These are phyloP conservation scores for Ceyx margarethae DNA, from an alignment of 2,113 vertebrate species.

Conservation along the genomic window DNA sequence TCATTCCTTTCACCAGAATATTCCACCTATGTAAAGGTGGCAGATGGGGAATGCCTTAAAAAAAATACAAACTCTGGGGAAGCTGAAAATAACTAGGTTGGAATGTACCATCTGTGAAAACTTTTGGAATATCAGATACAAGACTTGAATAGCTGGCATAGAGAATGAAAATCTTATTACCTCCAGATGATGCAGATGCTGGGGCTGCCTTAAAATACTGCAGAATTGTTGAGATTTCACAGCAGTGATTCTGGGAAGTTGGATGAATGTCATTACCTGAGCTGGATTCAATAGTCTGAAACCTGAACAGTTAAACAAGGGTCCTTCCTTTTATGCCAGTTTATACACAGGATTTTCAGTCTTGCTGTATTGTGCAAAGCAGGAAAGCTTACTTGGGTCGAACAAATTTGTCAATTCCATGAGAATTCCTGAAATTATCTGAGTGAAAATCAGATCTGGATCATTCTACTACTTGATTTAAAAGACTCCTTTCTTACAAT, in stretches of 20 bases:
- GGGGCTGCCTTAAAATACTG: conserved; percentile 8
- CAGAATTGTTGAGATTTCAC: not conserved
- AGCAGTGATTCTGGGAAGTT: not conserved
- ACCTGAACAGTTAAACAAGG: not conserved
- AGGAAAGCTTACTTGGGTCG: not conserved
- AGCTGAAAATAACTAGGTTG: conserved; percentile 47
- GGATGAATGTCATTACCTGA: not conserved
- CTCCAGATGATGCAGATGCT: conserved; percentile 61
- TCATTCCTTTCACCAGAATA: conserved; percentile 32
- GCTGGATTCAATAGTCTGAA: not conserved
- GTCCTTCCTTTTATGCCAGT: not conserved
- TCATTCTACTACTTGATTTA: conserved; percentile 2
- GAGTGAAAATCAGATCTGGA: not conserved
- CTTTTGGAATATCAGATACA: conserved; percentile 15
- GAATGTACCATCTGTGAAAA: conserved; percentile 52
- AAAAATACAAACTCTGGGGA: conserved; percentile 10
- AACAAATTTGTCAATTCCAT: not conserved
- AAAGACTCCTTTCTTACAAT: too few relatives aligned
- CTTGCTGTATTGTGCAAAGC: not conserved
- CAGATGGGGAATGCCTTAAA: conserved; percentile 45
- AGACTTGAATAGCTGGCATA: conserved; percentile 26
- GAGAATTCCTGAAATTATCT: conserved; percentile 47
- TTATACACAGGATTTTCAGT: not conserved
- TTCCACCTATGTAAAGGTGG: conserved; percentile 50
- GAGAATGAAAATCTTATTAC: conserved; percentile 47